These are phyloP conservation scores for Chydorus sphaericus DNA, from an alignment of 2,888 invertebrate genomes.

Conservation along the genomic window DNA sequence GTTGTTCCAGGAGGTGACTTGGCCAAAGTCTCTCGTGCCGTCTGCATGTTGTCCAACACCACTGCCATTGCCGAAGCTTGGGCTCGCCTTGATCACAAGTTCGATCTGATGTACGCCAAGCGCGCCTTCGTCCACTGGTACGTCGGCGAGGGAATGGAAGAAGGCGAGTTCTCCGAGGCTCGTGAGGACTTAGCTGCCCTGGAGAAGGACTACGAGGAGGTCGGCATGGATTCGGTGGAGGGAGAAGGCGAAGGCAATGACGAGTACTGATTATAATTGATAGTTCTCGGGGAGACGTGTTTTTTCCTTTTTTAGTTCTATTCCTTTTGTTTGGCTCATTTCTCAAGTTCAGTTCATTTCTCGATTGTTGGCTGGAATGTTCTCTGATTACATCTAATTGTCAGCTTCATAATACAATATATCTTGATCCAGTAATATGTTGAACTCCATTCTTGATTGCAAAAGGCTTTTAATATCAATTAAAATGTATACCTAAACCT, in stretches of 20 bases:
- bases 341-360: no score
- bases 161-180: slow-evolving; percentile 50
- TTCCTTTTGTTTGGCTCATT: no score
- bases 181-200: slow-evolving; percentile 58
- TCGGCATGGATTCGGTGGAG: slow-evolving; percentile 19
- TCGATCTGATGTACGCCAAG: slow-evolving; percentile 41
- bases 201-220: slow-evolving; percentile 34
- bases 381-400: no score
- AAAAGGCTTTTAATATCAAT: no score
- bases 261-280: slow-evolving; percentile 34
- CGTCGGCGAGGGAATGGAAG: slow-evolving; percentile 29
- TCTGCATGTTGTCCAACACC: slow-evolving; percentile 41
- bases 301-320: no score
- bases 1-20: slow-evolving; percentile 51
- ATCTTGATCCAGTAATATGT: no score
- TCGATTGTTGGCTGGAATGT: no score
- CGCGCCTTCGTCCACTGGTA: slow-evolving; percentile 41
- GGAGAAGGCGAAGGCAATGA: slow-evolving; percentile 66
- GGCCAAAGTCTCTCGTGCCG: slow-evolving; percentile 35
- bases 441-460: no score
- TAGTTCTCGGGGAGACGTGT: no score
- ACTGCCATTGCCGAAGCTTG: slow-evolving; percentile 42
- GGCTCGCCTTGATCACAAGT: slow-evolving; percentile 39
- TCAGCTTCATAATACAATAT: no score
- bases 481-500: no score